These are phyloP conservation scores for Engraulis encrasicolus DNA, from an alignment of 2,113 vertebrate species.

Conservation along the genomic window DNA sequence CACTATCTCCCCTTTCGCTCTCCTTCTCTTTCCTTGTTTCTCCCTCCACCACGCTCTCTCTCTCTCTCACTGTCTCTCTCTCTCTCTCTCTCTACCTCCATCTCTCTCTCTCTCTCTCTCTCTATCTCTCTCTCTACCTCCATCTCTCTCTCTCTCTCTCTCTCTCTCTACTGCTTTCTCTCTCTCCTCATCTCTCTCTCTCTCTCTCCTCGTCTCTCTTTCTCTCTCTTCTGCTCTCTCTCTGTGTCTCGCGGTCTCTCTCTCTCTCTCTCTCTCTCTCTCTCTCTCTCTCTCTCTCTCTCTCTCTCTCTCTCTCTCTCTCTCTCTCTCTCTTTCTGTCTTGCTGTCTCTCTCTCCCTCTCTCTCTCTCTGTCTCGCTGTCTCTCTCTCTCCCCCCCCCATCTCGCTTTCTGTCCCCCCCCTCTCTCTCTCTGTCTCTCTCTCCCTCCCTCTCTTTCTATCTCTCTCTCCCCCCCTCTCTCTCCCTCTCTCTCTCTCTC, in stretches of 20 bases:
- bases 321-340: constrained; percentile 1
- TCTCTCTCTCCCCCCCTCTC: background rate
- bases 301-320: background rate
- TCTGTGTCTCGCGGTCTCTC: too few species aligned
- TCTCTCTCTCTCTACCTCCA: background rate
- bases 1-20: background rate
- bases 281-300: background rate
- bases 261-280: background rate
- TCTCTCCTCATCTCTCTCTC: background rate
- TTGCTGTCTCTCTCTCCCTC: too few species aligned
- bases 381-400: too few species aligned
- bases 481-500: background rate
- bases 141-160: background rate
- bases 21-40: too few species aligned
- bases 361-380: too few species aligned
- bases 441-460: too few species aligned
- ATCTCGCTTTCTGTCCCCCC: too few species aligned
- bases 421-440: background rate
- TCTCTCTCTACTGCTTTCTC: too few species aligned
- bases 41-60: too few species aligned
- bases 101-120: background rate
- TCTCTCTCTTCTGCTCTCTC: background rate
- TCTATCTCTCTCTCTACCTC: too few species aligned
- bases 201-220: background rate
- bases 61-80: background rate